Evolutionary conservation across 2,797 vertebrate species (phyloP).

Genomic region (Sebastes kiyomatsui): DNA sequence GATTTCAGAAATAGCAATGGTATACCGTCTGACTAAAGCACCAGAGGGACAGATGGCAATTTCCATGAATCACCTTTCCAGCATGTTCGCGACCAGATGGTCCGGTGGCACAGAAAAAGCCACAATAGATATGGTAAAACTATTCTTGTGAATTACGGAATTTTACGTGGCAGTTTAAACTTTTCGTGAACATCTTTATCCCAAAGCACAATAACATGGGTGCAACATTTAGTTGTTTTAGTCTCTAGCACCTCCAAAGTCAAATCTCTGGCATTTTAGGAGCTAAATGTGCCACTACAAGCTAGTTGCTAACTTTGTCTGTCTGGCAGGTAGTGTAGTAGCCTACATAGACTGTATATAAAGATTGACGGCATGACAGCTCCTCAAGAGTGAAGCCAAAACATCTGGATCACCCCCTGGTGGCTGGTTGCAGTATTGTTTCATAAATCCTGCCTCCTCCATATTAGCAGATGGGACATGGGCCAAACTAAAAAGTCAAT

Average conservation of each 20-base stretch:
- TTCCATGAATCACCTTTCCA: constrained; percentile 70
- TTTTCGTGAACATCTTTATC: neutral
- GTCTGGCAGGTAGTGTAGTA: neutral
- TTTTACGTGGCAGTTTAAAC: neutral
- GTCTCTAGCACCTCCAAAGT: neutral
- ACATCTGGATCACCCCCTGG: too few species aligned
- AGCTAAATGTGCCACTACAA: neutral
- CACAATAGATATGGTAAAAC: constrained; percentile 6
- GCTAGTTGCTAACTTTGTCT: neutral
- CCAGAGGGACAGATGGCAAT: constrained; percentile 59
- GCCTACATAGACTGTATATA: neutral
- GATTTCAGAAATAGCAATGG: constrained; percentile 63
- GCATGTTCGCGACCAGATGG: constrained; percentile 63
- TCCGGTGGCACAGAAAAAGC: constrained; percentile 7
- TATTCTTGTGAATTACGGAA: neutral
- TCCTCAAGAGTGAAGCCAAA: neutral
- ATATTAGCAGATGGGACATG: too few species aligned
- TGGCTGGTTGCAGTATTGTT: too few species aligned
- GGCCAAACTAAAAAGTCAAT: too few species aligned
- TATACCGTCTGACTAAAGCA: constrained; percentile 47
- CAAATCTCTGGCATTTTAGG: neutral
- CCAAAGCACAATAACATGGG: neutral
- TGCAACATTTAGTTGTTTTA: neutral
- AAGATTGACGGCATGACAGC: neutral
- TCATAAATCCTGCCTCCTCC: too few species aligned